Conservation (phyloP, 2,113 vertebrate genomes). For the Ciconia maguari region DNA sequence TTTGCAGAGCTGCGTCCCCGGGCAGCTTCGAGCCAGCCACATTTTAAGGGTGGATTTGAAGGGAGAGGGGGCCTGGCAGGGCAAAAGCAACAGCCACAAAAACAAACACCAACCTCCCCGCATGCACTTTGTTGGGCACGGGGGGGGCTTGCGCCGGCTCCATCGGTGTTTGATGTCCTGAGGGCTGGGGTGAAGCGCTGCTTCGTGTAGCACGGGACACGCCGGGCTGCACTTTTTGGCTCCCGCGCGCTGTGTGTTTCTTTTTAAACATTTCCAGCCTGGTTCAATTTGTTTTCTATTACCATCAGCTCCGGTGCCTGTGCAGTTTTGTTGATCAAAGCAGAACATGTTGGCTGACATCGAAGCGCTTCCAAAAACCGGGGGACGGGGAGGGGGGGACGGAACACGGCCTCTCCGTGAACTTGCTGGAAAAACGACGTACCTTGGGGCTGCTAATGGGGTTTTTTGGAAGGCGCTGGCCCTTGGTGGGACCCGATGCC, state of each 20-base stretch:
- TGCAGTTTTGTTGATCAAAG: slow-evolving; percentile 29
- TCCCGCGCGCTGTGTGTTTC: neutral
- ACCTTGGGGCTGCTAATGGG: neutral
- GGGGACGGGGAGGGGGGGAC: neutral
- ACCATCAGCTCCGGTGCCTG: neutral
- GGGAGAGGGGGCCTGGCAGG: neutral
- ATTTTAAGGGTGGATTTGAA: neutral
- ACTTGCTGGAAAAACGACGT: neutral
- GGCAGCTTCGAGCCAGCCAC: neutral
- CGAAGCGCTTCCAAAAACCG: neutral
- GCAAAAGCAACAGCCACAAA: neutral
- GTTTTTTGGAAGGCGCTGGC: neutral
- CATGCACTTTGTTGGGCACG: accelerated
- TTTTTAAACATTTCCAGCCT: slow-evolving; percentile 5
- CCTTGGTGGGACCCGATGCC: neutral
- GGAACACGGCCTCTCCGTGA: neutral
- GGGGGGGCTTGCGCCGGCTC: neutral
- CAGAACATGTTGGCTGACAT: neutral
- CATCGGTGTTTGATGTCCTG: accelerated
- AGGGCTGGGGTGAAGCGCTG: neutral
- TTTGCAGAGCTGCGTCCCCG: neutral
- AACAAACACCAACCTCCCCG: accelerated
- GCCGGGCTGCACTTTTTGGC: neutral
- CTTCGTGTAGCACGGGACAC: accelerated
- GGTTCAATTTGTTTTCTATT: slow-evolving; percentile 31